These are phyloP conservation scores for Chelidonichthys spinosus DNA, from an alignment of 2,797 vertebrate genomes.

Conservation along the genomic window DNA sequence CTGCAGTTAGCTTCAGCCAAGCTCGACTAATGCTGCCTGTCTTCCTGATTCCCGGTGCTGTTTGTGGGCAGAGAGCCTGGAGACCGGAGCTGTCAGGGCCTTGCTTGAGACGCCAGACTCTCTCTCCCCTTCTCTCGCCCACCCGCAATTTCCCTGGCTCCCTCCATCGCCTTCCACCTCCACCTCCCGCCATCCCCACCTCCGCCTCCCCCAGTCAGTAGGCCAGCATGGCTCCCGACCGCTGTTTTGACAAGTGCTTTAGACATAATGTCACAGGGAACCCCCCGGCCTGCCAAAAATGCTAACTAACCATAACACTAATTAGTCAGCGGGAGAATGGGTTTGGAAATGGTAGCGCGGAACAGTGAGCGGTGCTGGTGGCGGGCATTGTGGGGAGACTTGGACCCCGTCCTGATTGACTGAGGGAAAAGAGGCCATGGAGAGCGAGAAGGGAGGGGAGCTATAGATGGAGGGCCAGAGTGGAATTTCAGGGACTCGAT, in stretches of 20 bases:
- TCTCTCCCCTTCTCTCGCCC: constrained; percentile 54
- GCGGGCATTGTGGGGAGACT: constrained; percentile 67
- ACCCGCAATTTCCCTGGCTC: constrained; percentile 65
- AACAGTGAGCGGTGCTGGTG: constrained; percentile 54
- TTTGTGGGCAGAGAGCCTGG: constrained; percentile 66
- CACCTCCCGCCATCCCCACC: constrained; percentile 25
- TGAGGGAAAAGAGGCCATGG: constrained; percentile 52
- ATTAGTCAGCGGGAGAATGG: constrained; percentile 79
- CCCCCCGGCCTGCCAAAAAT: constrained; percentile 75
- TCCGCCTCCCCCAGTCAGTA: constrained; percentile 43
- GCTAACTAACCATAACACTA: constrained; percentile 84
- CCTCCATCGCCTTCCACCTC: constrained; percentile 19
- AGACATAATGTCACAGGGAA: constrained; percentile 82
- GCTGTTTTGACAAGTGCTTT: constrained; percentile 83
- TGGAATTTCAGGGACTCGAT: constrained; percentile 65
- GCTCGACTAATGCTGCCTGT: constrained; percentile 59
- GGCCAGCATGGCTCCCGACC: constrained; percentile 60
- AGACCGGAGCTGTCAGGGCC: constrained; percentile 71
- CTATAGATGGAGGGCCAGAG: constrained; percentile 31
- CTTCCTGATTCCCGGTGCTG: constrained; percentile 57
- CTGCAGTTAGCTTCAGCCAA: constrained; percentile 46
- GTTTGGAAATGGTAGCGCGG: constrained; percentile 72
- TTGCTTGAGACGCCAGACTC: constrained; percentile 62
- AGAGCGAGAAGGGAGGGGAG: constrained; percentile 28
- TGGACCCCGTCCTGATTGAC: constrained; percentile 79